phyloP scores from a whole-genome alignment of 2,797 vertebrate genomes.

The Morelia viridis region DNA sequence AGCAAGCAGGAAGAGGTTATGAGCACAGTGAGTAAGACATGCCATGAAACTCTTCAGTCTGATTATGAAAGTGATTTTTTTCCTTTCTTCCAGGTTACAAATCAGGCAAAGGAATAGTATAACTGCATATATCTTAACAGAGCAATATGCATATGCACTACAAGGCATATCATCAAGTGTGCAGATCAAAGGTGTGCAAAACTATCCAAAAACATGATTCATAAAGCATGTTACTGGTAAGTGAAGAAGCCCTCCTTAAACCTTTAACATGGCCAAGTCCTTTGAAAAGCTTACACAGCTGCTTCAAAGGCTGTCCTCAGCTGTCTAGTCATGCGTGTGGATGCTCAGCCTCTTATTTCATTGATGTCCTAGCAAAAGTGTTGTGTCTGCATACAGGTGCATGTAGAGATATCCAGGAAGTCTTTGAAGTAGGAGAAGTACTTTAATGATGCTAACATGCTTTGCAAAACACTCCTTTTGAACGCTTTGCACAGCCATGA shows the following conservation, averaged over 20 bases:
- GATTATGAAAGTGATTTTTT: not conserved
- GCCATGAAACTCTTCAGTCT: not conserved
- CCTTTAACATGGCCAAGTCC: not conserved
- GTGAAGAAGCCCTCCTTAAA: not conserved
- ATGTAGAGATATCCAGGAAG: not conserved
- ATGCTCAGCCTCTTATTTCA: not conserved
- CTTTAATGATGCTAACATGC: not conserved
- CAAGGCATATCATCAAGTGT: not conserved
- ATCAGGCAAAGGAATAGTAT: not conserved
- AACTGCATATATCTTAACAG: not conserved
- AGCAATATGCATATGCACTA: not conserved
- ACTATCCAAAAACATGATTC: not conserved
- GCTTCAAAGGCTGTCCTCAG: not conserved
- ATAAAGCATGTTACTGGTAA: not conserved
- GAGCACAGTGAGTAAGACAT: not conserved
- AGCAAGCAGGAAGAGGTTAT: not conserved
- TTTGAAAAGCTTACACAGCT: not conserved
- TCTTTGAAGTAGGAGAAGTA: not conserved
- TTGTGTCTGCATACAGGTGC: not conserved
- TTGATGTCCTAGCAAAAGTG: not conserved
- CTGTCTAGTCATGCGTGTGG: not conserved
- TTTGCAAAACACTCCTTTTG: not conserved
- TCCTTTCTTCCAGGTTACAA: not conserved
- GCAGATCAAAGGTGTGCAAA: not conserved
- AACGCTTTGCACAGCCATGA: not conserved